Percentiles rank a stretch among this genome's conserved stretches.
phyloP scores from a whole-genome alignment of 2,113 vertebrate genomes.

The Protobothrops mucrosquamatus region DNA sequence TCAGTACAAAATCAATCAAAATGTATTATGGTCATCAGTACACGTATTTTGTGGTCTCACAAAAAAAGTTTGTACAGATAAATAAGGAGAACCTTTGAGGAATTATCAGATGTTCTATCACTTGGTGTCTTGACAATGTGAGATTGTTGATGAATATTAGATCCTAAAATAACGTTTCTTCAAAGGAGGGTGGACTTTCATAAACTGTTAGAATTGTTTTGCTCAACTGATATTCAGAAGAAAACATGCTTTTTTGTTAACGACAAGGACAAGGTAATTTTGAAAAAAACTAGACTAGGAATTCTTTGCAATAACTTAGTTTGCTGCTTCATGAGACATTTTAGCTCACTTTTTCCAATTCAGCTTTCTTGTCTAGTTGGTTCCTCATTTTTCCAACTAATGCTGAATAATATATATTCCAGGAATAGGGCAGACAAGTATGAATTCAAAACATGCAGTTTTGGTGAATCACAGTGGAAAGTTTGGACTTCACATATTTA shows the following conservation, averaged over 20 bases:
- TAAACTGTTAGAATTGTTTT: slow-evolving; percentile 21
- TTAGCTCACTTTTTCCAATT: neutral
- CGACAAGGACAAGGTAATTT: neutral
- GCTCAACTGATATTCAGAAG: neutral
- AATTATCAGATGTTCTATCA: slow-evolving; percentile 7
- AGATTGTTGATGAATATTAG: slow-evolving; percentile 22
- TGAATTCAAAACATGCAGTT: neutral
- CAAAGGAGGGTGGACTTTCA: slow-evolving; percentile 5
- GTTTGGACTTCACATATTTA: neutral
- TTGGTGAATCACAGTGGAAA: neutral
- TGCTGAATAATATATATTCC: slow-evolving; percentile 2
- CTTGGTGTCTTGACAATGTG: neutral
- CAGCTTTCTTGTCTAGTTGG: neutral
- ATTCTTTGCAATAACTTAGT: neutral
- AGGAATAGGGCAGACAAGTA: neutral
- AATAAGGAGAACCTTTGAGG: neutral
- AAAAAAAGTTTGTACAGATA: neutral
- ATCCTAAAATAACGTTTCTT: slow-evolving; percentile 8
- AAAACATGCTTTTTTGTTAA: neutral
- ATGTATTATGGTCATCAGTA: neutral
- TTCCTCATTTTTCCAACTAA: neutral
- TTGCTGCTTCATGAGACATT: neutral
- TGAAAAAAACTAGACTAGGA: neutral
- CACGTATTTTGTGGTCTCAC: neutral
- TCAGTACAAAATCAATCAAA: neutral